Percentiles rank a stretch among this genome's conserved stretches.
Conservation (phyloP, 2,797 vertebrate species). For the Holocentrus rufus region DNA sequence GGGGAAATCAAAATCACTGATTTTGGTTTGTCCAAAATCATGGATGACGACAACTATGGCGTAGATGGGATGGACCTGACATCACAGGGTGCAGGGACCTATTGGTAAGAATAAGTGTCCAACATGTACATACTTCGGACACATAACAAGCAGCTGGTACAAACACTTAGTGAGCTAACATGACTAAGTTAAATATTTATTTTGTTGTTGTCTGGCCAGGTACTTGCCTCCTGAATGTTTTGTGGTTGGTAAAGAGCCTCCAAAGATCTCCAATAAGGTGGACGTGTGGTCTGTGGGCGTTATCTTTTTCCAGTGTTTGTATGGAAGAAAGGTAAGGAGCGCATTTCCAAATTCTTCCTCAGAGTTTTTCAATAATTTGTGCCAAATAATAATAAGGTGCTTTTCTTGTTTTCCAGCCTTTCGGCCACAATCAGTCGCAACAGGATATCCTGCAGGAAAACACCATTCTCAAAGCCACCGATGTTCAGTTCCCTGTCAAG, state of each 20-base stretch:
- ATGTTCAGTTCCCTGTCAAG: constrained; percentile 98
- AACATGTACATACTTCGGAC: background rate
- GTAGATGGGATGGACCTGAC: constrained; percentile 99
- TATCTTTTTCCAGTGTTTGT: constrained; percentile 99
- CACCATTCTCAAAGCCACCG: constrained; percentile 99
- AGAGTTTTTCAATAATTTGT: background rate
- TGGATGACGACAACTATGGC: constrained; percentile 99
- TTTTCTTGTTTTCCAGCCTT: constrained; percentile 85
- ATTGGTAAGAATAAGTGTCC: constrained; percentile 85
- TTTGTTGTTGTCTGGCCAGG: constrained; percentile 75
- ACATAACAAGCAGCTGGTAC: background rate
- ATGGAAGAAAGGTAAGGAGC: constrained; percentile 93
- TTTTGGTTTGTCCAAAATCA: constrained; percentile 99
- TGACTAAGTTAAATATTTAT: background rate
- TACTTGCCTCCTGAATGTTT: constrained; percentile 99
- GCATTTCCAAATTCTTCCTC: background rate
- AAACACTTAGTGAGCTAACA: background rate
- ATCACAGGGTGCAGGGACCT: constrained; percentile 98
- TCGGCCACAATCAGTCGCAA: constrained; percentile 99
- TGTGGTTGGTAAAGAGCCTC: constrained; percentile 99
- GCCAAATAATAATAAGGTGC: background rate
- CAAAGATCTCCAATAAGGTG: constrained; percentile 99
- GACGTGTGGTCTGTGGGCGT: constrained; percentile 99
- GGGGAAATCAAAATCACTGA: constrained; percentile 99
- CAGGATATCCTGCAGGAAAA: constrained; percentile 99